These are phyloP conservation scores for Arenicola marina DNA, from an alignment of 2,888 invertebrate species.

Conservation along the genomic window DNA sequence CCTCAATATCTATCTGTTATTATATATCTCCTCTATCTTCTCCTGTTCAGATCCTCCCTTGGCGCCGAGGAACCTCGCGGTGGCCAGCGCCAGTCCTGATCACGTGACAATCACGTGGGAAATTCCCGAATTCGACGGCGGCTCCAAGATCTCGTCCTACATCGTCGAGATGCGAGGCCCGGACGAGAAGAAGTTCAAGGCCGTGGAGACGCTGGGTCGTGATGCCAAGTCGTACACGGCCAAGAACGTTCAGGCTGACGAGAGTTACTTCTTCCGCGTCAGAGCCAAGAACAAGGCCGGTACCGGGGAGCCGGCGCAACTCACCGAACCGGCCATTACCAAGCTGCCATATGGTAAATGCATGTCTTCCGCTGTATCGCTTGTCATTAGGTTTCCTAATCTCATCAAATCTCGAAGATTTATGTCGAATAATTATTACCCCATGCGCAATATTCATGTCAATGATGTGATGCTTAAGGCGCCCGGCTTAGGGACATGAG, in stretches of 20 bases:
- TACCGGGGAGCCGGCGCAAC: slow-evolving; percentile 67
- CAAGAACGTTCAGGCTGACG: slow-evolving; percentile 2
- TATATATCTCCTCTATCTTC: too few relatives aligned
- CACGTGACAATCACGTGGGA: slow-evolving; percentile 13
- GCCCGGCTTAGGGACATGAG: too few relatives aligned
- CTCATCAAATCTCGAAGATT: too few relatives aligned
- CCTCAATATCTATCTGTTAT: background rate
- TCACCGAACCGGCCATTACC: slow-evolving; percentile 70
- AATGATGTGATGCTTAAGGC: too few relatives aligned
- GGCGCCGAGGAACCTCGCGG: slow-evolving; percentile 17
- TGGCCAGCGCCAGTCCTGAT: background rate
- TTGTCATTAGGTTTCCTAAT: too few relatives aligned
- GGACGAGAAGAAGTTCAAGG: background rate
- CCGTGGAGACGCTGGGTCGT: background rate
- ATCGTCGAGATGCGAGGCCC: slow-evolving; percentile 12
- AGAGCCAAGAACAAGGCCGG: slow-evolving; percentile 86
- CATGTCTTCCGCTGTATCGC: too few relatives aligned
- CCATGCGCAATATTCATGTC: too few relatives aligned
- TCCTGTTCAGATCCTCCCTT: slow-evolving; percentile 18
- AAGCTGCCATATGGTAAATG: slow-evolving; percentile 21
- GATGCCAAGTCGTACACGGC: background rate
- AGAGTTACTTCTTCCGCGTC: slow-evolving; percentile 77
- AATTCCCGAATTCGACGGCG: slow-evolving; percentile 27
- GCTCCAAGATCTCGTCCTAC: slow-evolving; percentile 15
- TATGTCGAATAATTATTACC: too few relatives aligned